Conservation (phyloP, 1,140 invertebrate genomes). For the Polypedilum vanderplanki region DNA sequence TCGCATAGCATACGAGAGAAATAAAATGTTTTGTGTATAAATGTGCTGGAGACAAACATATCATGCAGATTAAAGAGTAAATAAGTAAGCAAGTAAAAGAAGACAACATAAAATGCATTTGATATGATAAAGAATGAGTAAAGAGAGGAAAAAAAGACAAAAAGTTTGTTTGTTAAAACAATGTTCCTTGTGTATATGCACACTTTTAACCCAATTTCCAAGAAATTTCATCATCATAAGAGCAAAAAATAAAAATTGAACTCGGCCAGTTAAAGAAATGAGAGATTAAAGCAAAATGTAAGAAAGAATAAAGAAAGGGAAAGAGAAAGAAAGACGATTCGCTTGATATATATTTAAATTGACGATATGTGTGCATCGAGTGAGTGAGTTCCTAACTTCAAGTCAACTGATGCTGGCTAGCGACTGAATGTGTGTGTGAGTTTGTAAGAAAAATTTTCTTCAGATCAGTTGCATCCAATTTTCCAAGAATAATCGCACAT, state of each 20-base stretch:
- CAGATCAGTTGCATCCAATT: constrained; percentile 5
- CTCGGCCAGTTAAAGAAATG: constrained; percentile 21
- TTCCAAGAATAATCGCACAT: constrained; percentile 12
- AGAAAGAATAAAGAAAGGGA: background rate
- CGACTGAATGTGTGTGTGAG: background rate
- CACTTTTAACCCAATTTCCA: constrained; percentile 28
- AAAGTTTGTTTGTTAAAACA: constrained; percentile 8
- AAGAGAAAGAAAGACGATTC: constrained; percentile 10
- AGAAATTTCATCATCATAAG: constrained; percentile 26
- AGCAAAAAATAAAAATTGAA: constrained; percentile 17
- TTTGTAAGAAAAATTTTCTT: constrained; percentile 18
- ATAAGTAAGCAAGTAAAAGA: background rate
- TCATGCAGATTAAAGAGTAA: background rate
- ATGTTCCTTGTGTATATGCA: constrained; percentile 20
- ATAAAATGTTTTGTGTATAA: background rate
- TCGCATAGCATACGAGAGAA: background rate
- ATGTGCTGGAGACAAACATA: background rate
- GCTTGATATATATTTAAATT: constrained; percentile 14
- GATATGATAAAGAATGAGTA: background rate
- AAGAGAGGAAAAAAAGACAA: constrained; percentile 7
- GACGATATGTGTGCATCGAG: background rate
- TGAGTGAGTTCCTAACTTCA: no score
- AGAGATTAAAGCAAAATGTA: constrained; percentile 5
- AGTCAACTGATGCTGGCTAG: background rate
- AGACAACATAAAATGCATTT: background rate